Evolutionary conservation across 1,140 invertebrate genomes (phyloP), one percentile per base, ranked within the genome.

Genomic region (Bombus fervidus): DNA sequence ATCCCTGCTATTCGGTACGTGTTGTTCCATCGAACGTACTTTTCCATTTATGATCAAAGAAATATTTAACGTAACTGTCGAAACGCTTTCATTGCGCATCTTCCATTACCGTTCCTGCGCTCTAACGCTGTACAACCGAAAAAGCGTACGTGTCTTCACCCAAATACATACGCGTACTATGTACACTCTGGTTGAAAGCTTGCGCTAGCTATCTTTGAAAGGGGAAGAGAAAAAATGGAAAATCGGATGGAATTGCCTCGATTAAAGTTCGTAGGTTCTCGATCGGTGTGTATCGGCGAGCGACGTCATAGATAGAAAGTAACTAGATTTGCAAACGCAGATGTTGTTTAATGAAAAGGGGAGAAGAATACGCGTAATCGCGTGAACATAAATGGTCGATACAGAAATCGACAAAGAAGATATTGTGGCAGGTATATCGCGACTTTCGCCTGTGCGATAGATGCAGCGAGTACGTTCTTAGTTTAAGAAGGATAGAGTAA

Each of bases 41-140:
- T 87, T 75, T 12, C 76, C 69, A 22, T 47, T 68, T 37, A 10
- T 4, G 15, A 18, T 41, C 15, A n/a, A 31, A 12, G n/a, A 71
- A 72, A 87, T n/a, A 39, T 68, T 64, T 64, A 73, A 82, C 75
- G 15, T 41, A 78, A 76, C 81, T 64, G 64, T 57, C 59, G 57
- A 22, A 6, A 43, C 78, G 86, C 86, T 88, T 86, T 83, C 80
- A 57, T 66, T 31, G 41, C 43, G 53, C 15, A 8, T 68, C 31
- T 59, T 37, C 31, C 41, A 31, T n/a, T 4, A 28, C 59, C 34
- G 43, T 34, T 2, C 0, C 18, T 8, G 18, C 6, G 47, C 47
- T 66, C n/a, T 68, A 13, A 62, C 28, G 28, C 12, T 12, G 47
- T 53, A n/a, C 28, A 4, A 62, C 9, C 28, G 9, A 62, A 62